Evolutionary conservation across 2,113 vertebrate genomes (phyloP), one percentile per base, ranked within the genome.

Genomic region (Prionailurus viverrinus): DNA sequence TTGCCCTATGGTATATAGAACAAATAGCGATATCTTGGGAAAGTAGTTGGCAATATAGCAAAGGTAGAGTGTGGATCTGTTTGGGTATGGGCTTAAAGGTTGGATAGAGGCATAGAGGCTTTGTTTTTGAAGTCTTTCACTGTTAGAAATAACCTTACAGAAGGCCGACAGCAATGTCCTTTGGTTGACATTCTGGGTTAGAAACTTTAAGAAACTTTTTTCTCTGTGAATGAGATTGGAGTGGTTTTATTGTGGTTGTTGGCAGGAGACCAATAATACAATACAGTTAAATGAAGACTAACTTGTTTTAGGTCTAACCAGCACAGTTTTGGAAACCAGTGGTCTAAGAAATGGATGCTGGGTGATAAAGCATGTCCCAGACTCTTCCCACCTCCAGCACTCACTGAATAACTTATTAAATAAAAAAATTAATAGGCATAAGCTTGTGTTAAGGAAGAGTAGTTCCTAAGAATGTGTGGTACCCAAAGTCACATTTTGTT

Each of bases 131-230:
- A 89, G 73, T 69, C 2, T 63, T 95, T 66, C 45, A 18, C 33
- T 48, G n/a, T 85, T 97, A 86, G 95, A 95, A 92, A 73, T 89
- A 78, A 96, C 45, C 36, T 96, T 51, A 55, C 31, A 86, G 68
- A 97, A 79, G 33, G 48, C 31, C 85, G 27, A 27, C 7, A 92
- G 51, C n/a, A 66, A 51, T 7, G 36, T 73, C 48, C 66, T 94
- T 88, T 94, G 45, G 55, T 66, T 90, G 69, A 65, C 65, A 71
- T 92, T 86, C 63, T 94, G 48, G 48, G 7, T 89, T 96, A 61
- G 73, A 96, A 90, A 94, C 66, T 81, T 93, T 36, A 74, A 71
- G n/a, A 73, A 80, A 45, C 4, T 74, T 81, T 78, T 94, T 78
- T 94, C 11, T 13, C 19, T 73, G 33, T 91, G 48, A 92, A 91